Evolutionary conservation across 2,888 invertebrate genomes (phyloP).

Genomic region (Choreutis nemorana): DNA sequence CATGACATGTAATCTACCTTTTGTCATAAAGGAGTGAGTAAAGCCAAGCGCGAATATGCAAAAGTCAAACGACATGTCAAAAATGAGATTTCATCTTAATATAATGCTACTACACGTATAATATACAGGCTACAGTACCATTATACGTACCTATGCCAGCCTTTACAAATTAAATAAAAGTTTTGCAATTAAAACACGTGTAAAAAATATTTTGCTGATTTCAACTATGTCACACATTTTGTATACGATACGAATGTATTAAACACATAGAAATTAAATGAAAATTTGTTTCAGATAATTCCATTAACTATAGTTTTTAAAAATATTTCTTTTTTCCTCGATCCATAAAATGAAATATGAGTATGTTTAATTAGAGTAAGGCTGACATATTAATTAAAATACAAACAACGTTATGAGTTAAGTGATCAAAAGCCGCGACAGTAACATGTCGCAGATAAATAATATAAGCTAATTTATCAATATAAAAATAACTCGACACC

Average conservation of each 20-base stretch:
- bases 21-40: constrained; percentile 1
- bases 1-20: constrained; percentile 1
- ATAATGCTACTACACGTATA: constrained; percentile 50
- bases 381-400: constrained; percentile 31
- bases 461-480: constrained; percentile 38
- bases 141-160: constrained; percentile 51
- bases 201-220: too few relatives aligned
- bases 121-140: constrained; percentile 49
- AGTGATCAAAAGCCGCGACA: constrained; percentile 38
- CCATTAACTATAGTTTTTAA: too few relatives aligned
- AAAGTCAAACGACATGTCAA: constrained; percentile 1
- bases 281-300: too few relatives aligned
- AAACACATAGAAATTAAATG: too few relatives aligned
- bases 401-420: constrained; percentile 46
- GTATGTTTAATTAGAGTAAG: too few relatives aligned
- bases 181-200: not conserved
- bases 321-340: too few relatives aligned
- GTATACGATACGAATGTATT: too few relatives aligned
- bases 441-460: constrained; percentile 35
- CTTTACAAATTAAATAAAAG: constrained; percentile 15
- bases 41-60: constrained; percentile 4
- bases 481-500: constrained; percentile 38
- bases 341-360: too few relatives aligned
- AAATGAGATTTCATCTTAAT: constrained; percentile 6
- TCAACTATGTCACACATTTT: too few relatives aligned